Evolutionary conservation across 2,113 vertebrate species (phyloP), one percentile per base, ranked within the genome.

Genomic region (Boulengeromyrus knoepffleri): DNA sequence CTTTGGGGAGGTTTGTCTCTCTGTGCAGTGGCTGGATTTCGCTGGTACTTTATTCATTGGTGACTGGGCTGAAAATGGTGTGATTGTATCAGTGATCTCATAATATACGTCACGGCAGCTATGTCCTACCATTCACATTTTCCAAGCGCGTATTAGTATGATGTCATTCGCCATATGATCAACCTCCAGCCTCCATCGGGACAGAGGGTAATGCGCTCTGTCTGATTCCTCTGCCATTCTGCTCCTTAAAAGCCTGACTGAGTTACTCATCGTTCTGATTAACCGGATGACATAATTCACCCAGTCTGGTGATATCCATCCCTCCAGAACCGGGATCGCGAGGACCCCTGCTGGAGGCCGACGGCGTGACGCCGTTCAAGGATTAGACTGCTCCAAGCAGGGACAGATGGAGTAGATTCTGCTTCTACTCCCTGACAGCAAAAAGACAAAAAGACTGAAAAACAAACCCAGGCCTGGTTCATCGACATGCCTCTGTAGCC

Each of bases 361-460:
- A 36, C 31, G 13, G 84, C 24, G n/a, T n/a, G 24, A 31, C 5
- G 84, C 47, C 10, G 21, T n/a, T 47, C 85, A 50, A 56, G 85
- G 50, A 87, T 87, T 87, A 87, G 85, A 31, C 50, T 3, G 15
- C 47, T 39, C 84, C 84, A 36, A 87, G n/a, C 13, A 50, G 31
- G 17, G 85, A 87, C 85, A 87, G 85, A 53, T 87, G 85, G 85
- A 49, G 27, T 19, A 53, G 85, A 87, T 87, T 53, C 50, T 53
- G 47, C 27, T 53, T 9, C 31, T 56, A 36, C 31, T 87, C n/a
- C 17, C 49, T 53, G 50, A 87, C 50, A 56, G 47, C 13, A 86
- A 87, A 87, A 87, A 53, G n/a, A 87, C 49, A 53, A 27, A 87
- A 53, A 27, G 50, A 15, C 49, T 31, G 31, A 31, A 56, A 56